Evolutionary conservation across 2,797 vertebrate genomes (phyloP), one percentile per base, ranked within the genome.

Genomic region (Australoheros facetus): DNA sequence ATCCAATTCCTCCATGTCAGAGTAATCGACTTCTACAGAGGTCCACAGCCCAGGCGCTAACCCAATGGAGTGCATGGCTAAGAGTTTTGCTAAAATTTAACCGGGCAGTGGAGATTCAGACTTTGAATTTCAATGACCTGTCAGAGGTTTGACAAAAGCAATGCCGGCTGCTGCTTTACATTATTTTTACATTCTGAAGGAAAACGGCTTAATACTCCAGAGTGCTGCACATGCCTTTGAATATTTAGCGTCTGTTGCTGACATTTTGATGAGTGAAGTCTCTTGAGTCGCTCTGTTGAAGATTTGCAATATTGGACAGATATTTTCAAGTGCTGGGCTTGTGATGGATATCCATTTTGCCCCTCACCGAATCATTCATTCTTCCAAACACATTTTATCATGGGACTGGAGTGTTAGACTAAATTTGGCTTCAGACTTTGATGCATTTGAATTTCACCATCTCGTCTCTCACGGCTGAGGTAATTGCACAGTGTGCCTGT

Each of bases 251-350:
- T 87, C 85, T 83, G 87, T 56, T 66, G 69, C 84, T 91, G 94
- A 93, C 92, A 92, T 90, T 94, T 92, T 91, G 91, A 92, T 93
- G 93, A 90, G 89, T 90, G 90, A 83, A 88, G 86, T 88, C 92
- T 93, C 93, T 85, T 2, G 89, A 88, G 94, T 87, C 60, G 32
- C 82, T 62, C 79, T 2, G 80, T 75, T 86, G 80, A 89, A 85
- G 83, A 93, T 88, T 86, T 89, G 88, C 85, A 91, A 89, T 87
- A 89, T 84, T 80, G 90, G 89, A 88, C 85, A 78, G 86, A 90
- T 86, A 91, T 90, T 92, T 93, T 88, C 64, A 54, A 89, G 90
- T 87, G 80, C 78, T 17, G 5, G 76, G 56, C 71, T 55, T 5
- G 73, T 89, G 91, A 91, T 79, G 87, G 91, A 93, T 82, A 28